Evolutionary conservation across 1,140 invertebrate species (phyloP), one percentile per base, ranked within the genome.

Genomic region (Antheraea pernyi): DNA sequence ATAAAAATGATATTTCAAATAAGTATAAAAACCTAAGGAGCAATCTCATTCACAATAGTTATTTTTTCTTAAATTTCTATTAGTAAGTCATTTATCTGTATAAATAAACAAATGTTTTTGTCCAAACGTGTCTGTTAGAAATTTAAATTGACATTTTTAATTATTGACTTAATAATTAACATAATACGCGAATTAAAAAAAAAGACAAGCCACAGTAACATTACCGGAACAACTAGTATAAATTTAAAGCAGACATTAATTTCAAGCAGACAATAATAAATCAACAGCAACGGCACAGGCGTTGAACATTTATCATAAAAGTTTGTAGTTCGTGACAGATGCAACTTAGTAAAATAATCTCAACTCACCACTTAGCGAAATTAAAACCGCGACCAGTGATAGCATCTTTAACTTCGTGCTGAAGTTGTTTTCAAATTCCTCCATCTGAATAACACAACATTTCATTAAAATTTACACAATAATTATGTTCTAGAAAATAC

Each of bases 291-390:
- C 67, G 61, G 59, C 65, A 65, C 60, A 72, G 61, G 64, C 70
- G 64, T 39, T 64, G n/a, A 68, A 61, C 72, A 72, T 78, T 78
- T 78, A 78, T 76, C 71, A 72, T 70, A 65, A 53, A 74, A 76
- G 61, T 78, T 75, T 66, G 62, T 59, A 62, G 48, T 65, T 73
- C 53, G 48, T 68, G 67, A 65, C 63, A 70, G 65, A 58, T 46
- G 67, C 69, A 74, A 72, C 60, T 75, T 74, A 11, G 59, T 19
- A 59, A 65, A 65, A 73, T 79, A 76, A 76, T 76, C 70, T 69
- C 19, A 65, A 71, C 78, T 79, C 60, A 79, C 78, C 75, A 74
- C 75, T 77, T 68, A 79, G 68, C 48, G 72, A 68, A 67, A 79
- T 74, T 68, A 79, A 63, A 67, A 67, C 68, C 37, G 67, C 64